These are phyloP conservation scores for Aleiodes alternator DNA, from an alignment of 2,888 invertebrate species.

Conservation along the genomic window DNA sequence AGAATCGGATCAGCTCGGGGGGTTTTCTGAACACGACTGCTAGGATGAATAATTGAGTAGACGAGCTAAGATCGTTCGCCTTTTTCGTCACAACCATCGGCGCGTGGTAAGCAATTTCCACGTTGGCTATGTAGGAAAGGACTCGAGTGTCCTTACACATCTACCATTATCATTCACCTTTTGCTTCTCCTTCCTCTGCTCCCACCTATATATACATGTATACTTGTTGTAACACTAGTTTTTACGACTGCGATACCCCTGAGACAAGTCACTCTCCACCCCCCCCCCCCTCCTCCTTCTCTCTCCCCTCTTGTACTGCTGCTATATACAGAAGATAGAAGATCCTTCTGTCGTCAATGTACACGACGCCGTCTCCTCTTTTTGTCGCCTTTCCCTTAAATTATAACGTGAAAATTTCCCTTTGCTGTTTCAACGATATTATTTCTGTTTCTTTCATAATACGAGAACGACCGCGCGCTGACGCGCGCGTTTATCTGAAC, in stretches of 20 bases:
- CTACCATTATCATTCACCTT: constrained; percentile 1
- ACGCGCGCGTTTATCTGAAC: too few species aligned
- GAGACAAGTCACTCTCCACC: constrained; percentile 57
- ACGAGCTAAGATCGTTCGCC: constrained; percentile 37
- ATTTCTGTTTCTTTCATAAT: background rate
- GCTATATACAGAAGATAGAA: constrained; percentile 54
- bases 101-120: constrained; percentile 41
- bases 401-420: constrained; percentile 28
- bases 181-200: background rate
- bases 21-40: constrained; percentile 45
- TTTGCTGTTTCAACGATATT: constrained; percentile 2
- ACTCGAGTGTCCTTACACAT: constrained; percentile 7
- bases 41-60: constrained; percentile 61
- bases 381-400: constrained; percentile 6
- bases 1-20: constrained; percentile 36
- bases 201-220: constrained; percentile 26
- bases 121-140: constrained; percentile 6
- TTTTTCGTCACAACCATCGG: background rate
- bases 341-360: constrained; percentile 52
- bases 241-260: constrained; percentile 64
- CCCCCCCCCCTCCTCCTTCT: constrained; percentile 36
- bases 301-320: constrained; percentile 1
- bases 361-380: background rate
- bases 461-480: too few species aligned
- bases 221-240: constrained; percentile 60